Evolutionary conservation across 2,888 invertebrate species (phyloP), one percentile per base, ranked within the genome.

Genomic region (Patella depressa): DNA sequence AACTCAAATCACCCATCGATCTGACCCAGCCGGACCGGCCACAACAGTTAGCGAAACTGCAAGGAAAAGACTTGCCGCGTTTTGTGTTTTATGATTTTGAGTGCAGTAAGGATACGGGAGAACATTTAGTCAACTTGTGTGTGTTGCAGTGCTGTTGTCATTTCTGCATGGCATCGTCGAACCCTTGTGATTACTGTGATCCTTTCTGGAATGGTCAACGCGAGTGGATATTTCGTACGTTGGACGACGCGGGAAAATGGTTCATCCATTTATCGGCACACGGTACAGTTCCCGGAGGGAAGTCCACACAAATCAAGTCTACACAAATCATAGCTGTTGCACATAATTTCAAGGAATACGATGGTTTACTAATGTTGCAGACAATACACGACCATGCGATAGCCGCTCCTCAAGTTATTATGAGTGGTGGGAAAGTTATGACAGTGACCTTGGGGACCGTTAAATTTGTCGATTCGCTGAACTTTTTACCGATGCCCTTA

Each of bases 331-430:
- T 59, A 3, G 17, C n/a, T 59, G 59, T 59, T n/a, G 59, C 59
- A 17, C 59, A 59, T 59, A 59, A 59, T 59, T 59, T 59, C 59
- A 59, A 59, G 59, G 59, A n/a, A n/a, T 59, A 59, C 17, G 59
- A 59, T 59, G 59, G 59, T 1, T n/a, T 59, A 15, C 19, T 59
- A 4, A 59, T 59, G 59, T n/a, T 59, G 59, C 59, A 59, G 59
- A 59, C 59, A 17, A 14, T 59, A n/a, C 59, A 59, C 59, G 19
- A 59, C 17, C 59, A 59, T 19, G 59, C 59, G n/a, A 17, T 59
- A n/a, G 59, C 59, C 14, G 59, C 59, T 17, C 65, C 65, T 11
- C 12, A 65, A 65, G n/a, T n/a, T 3, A n/a, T n/a, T 19, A 65
- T 65, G n/a, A 3, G 9, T 11, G 65, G 65, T 11, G 65, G n/a